Percentiles rank a stretch among this genome's conserved stretches.
These are phyloP conservation scores for Tachysurus vachellii DNA, from an alignment of 2,113 vertebrate genomes.

Conservation along the genomic window DNA sequence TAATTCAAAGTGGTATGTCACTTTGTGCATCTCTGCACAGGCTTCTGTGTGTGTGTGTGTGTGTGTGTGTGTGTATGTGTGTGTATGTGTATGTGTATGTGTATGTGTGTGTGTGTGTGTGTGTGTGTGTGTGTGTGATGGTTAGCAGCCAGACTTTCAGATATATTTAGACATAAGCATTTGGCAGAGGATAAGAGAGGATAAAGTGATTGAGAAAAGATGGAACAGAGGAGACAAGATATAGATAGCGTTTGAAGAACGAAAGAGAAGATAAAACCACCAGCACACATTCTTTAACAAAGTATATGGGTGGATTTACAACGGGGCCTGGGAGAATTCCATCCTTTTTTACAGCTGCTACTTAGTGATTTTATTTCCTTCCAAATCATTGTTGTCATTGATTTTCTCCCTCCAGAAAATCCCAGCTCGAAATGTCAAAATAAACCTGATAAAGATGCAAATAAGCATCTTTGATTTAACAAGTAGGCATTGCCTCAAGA, in stretches of 20 bases:
- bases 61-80: neutral
- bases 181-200: neutral
- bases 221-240: neutral
- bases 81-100: neutral
- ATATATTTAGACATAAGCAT: slow-evolving; percentile 9
- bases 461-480: neutral
- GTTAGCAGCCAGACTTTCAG: neutral
- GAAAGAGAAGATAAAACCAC: neutral
- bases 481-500: neutral
- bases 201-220: slow-evolving; percentile 9
- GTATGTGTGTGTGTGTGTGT: neutral
- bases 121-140: neutral
- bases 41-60: neutral
- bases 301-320: neutral
- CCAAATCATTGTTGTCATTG: neutral
- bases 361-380: neutral
- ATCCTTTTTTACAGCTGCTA: neutral
- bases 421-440: slow-evolving; percentile 5
- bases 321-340: neutral
- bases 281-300: neutral
- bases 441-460: slow-evolving; percentile 18
- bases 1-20: neutral
- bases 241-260: neutral
- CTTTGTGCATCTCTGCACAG: neutral
- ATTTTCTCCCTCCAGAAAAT: slow-evolving; percentile 9